Percentiles rank a stretch among this genome's conserved stretches.
phyloP scores from a whole-genome alignment of 2,113 vertebrate genomes.

The Prolemur simus region DNA sequence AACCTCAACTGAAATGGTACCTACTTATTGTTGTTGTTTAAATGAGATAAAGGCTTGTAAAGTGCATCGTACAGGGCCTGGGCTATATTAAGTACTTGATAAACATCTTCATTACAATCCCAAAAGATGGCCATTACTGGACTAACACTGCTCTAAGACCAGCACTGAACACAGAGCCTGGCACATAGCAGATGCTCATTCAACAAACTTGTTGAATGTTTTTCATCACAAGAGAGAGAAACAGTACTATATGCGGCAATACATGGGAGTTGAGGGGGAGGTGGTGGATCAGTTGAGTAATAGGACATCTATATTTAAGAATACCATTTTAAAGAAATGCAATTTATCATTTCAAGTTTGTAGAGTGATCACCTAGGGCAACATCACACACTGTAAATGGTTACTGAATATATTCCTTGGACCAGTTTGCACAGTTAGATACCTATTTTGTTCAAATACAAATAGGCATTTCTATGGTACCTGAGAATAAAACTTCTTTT shows the following conservation, averaged over 20 bases:
- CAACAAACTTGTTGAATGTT: slow-evolving; percentile 53
- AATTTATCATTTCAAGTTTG: slow-evolving; percentile 23
- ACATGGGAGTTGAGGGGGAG: slow-evolving; percentile 59
- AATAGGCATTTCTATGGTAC: slow-evolving; percentile 45
- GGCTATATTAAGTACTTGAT: background rate
- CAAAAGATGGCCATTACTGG: background rate
- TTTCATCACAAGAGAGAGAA: slow-evolving; percentile 53
- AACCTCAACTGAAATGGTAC: background rate
- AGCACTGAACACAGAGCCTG: background rate
- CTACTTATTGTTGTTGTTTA: background rate
- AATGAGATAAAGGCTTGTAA: background rate
- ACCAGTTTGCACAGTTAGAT: background rate
- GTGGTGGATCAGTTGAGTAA: slow-evolving; percentile 60
- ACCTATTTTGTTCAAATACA: slow-evolving; percentile 23
- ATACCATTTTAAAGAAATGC: slow-evolving; percentile 29
- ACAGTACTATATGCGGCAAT: slow-evolving; percentile 44
- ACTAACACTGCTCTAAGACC: background rate
- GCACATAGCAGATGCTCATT: slow-evolving; percentile 25
- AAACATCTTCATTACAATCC: background rate
- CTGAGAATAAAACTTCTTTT: slow-evolving; percentile 30
- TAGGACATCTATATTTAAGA: slow-evolving; percentile 68
- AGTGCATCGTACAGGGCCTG: background rate
- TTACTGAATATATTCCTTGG: background rate
- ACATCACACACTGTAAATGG: slow-evolving; percentile 23
- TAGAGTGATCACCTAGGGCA: slow-evolving; percentile 40